A percentile compares a stretch with the other conserved stretches of the same genome.
Conservation (phyloP, 2,797 vertebrate genomes). For the Lates japonicus region DNA sequence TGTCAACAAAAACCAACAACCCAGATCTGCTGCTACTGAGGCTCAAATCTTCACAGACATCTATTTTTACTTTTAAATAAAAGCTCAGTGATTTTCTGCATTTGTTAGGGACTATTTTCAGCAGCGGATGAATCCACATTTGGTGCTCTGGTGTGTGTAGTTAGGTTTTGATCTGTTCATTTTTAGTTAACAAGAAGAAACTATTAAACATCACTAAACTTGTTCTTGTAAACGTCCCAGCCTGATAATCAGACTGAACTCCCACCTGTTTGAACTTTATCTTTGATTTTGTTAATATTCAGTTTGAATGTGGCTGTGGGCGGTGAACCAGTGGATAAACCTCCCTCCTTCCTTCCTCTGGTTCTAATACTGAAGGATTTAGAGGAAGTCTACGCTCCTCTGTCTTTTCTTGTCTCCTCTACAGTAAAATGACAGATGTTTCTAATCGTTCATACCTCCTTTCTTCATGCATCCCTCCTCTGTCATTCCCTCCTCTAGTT, state of each 20-base stretch:
- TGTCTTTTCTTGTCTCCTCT: background rate
- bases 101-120: conserved; percentile 2
- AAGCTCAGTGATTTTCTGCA: background rate
- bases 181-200: background rate
- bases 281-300: background rate
- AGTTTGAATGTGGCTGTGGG: background rate
- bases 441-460: background rate
- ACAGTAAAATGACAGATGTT: background rate
- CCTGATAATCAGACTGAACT: background rate
- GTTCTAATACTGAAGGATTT: background rate
- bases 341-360: background rate
- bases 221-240: too few species aligned
- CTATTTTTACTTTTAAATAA: background rate
- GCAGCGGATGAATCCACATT: background rate
- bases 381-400: background rate
- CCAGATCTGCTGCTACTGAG: too few species aligned
- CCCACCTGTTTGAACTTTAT: background rate
- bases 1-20: background rate
- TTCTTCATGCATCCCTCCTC: conserved; percentile 18
- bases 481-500: background rate
- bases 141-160: background rate
- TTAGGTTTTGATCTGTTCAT: background rate
- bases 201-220: background rate
- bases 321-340: background rate
- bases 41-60: background rate